Conservation (phyloP, 2,888 invertebrate genomes). For the Sussaba pulchella region DNA sequence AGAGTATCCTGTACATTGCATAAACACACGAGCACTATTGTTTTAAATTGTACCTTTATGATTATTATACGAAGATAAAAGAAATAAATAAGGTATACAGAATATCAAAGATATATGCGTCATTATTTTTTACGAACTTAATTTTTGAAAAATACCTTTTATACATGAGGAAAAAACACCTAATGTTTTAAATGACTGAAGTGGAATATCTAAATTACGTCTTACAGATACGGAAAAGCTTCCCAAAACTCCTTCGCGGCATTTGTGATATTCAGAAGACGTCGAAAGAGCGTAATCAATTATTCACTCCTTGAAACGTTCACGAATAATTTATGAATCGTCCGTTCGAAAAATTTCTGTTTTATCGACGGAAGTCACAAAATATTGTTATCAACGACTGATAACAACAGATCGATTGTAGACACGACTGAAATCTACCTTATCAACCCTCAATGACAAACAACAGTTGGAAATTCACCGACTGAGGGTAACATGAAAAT, state of each 20-base stretch:
- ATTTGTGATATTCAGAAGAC: too few relatives aligned
- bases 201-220: neutral
- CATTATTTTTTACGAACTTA: constrained; percentile 63
- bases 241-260: neutral
- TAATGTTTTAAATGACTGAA: neutral
- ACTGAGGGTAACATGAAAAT: too few relatives aligned
- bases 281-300: too few relatives aligned
- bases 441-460: too few relatives aligned
- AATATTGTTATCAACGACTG: too few relatives aligned
- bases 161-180: neutral
- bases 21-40: constrained; percentile 83
- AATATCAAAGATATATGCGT: constrained; percentile 81
- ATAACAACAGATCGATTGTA: too few relatives aligned
- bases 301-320: too few relatives aligned
- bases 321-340: too few relatives aligned
- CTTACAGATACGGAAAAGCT: neutral
- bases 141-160: neutral
- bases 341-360: too few relatives aligned
- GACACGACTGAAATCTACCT: too few relatives aligned
- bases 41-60: constrained; percentile 84
- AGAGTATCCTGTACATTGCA: constrained; percentile 84
- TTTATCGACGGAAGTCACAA: too few relatives aligned
- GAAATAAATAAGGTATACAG: constrained; percentile 83
- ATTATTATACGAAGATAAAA: constrained; percentile 83
- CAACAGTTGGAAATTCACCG: too few relatives aligned